phyloP scores from a whole-genome alignment of 2,113 vertebrate genomes.

The Desmodus rotundus region DNA sequence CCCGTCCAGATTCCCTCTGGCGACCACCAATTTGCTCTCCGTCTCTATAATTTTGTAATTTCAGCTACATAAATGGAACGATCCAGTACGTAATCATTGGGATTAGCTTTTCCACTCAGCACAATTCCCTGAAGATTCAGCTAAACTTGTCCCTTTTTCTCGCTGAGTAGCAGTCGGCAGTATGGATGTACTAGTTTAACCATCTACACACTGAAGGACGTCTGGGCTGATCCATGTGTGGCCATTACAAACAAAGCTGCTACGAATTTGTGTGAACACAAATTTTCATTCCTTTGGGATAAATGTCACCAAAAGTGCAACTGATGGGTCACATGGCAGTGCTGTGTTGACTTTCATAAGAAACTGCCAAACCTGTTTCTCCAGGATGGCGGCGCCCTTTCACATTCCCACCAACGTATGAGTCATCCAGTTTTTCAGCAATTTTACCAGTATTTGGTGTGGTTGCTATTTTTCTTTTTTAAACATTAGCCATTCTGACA shows the following conservation, averaged over 20 bases:
- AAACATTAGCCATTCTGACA: background rate
- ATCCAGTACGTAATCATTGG: background rate
- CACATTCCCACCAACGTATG: fast-evolving
- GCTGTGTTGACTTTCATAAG: background rate
- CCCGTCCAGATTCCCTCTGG: background rate
- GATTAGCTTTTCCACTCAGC: background rate
- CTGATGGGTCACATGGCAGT: background rate
- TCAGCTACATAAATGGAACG: background rate
- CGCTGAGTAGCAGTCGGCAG: background rate
- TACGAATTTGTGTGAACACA: background rate
- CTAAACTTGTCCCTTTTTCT: background rate
- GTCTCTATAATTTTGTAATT: background rate
- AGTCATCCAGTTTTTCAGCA: background rate
- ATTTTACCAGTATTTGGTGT: background rate
- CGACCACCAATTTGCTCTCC: background rate
- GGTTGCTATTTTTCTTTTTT: background rate
- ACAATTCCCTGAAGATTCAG: background rate
- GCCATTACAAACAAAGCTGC: background rate
- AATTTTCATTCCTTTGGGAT: background rate
- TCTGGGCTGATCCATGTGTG: background rate
- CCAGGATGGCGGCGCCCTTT: background rate
- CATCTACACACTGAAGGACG: background rate
- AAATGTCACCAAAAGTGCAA: background rate
- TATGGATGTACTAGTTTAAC: background rate
- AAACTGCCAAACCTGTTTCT: background rate